Conservation (phyloP, 2,113 vertebrate species). For the Pungitius pungitius region DNA sequence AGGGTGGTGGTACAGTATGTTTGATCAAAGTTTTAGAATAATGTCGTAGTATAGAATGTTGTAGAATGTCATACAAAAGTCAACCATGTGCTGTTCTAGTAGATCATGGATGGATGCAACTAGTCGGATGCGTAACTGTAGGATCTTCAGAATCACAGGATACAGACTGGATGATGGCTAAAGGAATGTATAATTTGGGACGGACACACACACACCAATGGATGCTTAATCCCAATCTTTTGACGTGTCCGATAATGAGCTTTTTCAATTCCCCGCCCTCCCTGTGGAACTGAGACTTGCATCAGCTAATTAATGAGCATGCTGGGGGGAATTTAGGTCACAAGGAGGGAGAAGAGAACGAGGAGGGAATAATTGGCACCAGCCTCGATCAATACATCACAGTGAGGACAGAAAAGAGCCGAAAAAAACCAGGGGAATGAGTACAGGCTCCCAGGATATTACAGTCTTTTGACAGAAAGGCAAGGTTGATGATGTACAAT, state of each 20-base stretch:
- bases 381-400: slow-evolving; percentile 56
- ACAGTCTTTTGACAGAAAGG: slow-evolving; percentile 35
- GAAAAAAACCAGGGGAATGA: slow-evolving; percentile 32
- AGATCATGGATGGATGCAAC: not conserved
- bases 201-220: not conserved
- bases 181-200: slow-evolving; percentile 16
- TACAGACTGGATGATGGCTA: not conserved
- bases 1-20: not conserved
- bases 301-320: slow-evolving; percentile 70
- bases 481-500: slow-evolving; percentile 29
- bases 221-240: slow-evolving; percentile 55
- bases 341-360: slow-evolving; percentile 23
- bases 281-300: slow-evolving; percentile 32
- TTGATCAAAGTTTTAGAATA: not conserved
- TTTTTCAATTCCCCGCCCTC: slow-evolving; percentile 49
- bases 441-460: slow-evolving; percentile 45
- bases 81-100: not conserved
- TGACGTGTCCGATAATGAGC: slow-evolving; percentile 63
- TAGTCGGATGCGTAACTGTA: not conserved
- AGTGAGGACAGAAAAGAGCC: slow-evolving; percentile 15
- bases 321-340: slow-evolving; percentile 58
- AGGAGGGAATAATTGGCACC: slow-evolving; percentile 31
- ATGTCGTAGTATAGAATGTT: not conserved
- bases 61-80: not conserved
- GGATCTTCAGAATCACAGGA: not conserved